A percentile compares a stretch with the other conserved stretches of the same genome.
These are phyloP conservation scores for Bombus haemorrhoidalis DNA, from an alignment of 1,140 invertebrate genomes.

Conservation along the genomic window DNA sequence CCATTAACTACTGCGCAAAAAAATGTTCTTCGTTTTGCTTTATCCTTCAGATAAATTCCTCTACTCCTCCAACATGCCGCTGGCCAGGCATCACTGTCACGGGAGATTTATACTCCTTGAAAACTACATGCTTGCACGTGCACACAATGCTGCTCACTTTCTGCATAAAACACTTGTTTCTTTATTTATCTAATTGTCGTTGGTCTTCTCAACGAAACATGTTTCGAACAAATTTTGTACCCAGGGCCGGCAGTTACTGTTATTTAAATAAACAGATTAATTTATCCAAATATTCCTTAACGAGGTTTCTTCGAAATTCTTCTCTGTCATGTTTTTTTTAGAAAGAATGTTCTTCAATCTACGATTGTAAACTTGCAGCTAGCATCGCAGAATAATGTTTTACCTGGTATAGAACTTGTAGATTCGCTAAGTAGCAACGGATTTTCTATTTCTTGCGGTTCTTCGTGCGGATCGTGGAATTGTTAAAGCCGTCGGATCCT, in stretches of 20 bases:
- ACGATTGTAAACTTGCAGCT: background rate
- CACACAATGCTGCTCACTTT: too few species aligned
- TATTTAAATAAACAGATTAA: background rate
- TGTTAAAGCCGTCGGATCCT: constrained; percentile 52
- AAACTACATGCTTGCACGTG: constrained; percentile 47
- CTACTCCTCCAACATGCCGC: constrained; percentile 56
- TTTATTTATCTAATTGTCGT: constrained; percentile 48
- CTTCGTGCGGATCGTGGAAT: constrained; percentile 35
- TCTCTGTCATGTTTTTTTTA: background rate
- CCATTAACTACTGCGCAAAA: constrained; percentile 39
- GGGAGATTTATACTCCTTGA: constrained; percentile 71
- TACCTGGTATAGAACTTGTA: background rate
- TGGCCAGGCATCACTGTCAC: constrained; percentile 73
- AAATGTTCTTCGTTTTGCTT: constrained; percentile 46
- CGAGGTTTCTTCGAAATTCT: background rate
- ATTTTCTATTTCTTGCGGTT: constrained; percentile 17
- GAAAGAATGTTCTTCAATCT: background rate
- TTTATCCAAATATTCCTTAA: background rate
- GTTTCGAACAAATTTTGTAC: background rate
- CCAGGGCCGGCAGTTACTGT: background rate
- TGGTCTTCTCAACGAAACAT: background rate
- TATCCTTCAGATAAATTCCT: constrained; percentile 56
- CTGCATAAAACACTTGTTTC: constrained; percentile 50
- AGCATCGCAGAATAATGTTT: background rate
- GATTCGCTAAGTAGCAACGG: background rate